These are phyloP conservation scores for Istiophorus platypterus DNA, from an alignment of 2,113 vertebrate species.

Conservation along the genomic window DNA sequence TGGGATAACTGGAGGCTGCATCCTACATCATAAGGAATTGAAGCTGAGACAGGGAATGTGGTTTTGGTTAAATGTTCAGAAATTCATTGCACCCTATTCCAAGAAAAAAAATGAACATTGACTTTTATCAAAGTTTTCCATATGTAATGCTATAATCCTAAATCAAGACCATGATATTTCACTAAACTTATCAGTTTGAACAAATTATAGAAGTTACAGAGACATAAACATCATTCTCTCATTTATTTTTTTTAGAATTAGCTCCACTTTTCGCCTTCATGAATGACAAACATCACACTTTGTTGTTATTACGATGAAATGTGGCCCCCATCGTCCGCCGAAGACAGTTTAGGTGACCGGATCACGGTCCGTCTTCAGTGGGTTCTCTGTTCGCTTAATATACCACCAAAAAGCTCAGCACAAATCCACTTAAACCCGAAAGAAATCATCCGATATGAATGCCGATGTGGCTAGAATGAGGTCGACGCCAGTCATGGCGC, in stretches of 20 bases:
- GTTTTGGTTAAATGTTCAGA: neutral
- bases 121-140: too few relatives aligned
- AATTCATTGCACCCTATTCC: neutral
- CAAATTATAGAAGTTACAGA: too few relatives aligned
- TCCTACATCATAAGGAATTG: neutral
- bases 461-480: neutral
- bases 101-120: neutral
- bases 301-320: neutral
- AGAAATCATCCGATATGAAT: neutral
- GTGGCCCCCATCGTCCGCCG: neutral
- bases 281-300: neutral
- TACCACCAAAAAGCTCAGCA: neutral
- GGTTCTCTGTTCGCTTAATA: neutral
- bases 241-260: too few relatives aligned
- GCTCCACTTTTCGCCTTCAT: neutral
- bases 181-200: too few relatives aligned
- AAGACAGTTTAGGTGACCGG: neutral
- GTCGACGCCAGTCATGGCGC: neutral
- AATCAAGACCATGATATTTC: too few relatives aligned
- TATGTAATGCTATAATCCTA: too few relatives aligned
- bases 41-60: neutral
- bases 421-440: neutral
- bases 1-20: neutral
- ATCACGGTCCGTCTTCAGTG: neutral
- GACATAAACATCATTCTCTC: too few relatives aligned